Evolutionary conservation across 2,888 invertebrate genomes (phyloP).

Genomic region (Gymnoscelis rufifasciata): DNA sequence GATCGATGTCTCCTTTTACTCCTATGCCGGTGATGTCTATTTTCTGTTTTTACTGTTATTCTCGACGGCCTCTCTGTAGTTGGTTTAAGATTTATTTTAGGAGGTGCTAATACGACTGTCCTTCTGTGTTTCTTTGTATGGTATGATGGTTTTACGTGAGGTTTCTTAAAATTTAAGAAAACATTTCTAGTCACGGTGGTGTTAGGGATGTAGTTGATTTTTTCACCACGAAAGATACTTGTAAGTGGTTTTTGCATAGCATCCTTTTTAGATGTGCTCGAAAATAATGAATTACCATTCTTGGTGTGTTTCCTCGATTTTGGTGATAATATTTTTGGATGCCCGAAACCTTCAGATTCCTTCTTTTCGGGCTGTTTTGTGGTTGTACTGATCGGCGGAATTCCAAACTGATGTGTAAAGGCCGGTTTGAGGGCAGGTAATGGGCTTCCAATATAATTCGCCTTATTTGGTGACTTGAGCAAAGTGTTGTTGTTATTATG

Average conservation of each 20-base stretch:
- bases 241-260: conserved; percentile 51
- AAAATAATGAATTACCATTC: conserved; percentile 40
- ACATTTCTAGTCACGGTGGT: conserved; percentile 68
- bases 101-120: conserved; percentile 71
- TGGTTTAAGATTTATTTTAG: conserved; percentile 70
- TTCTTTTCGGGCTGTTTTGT: conserved; percentile 52
- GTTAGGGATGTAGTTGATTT: conserved; percentile 68
- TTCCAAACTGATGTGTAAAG: conserved; percentile 71
- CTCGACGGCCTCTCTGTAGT: conserved; percentile 63
- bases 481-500: conserved; percentile 69
- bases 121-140: conserved; percentile 78
- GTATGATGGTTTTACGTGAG: conserved; percentile 62
- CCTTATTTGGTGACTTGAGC: conserved; percentile 61
- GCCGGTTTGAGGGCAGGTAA: conserved; percentile 64
- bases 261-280: conserved; percentile 54
- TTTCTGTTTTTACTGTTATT: conserved; percentile 66
- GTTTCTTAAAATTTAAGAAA: conserved; percentile 69
- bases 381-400: conserved; percentile 58
- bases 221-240: conserved; percentile 66
- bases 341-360: conserved; percentile 46
- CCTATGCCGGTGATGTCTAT: conserved; percentile 68
- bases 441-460: conserved; percentile 47
- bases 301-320: conserved; percentile 56
- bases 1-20: conserved; percentile 71
- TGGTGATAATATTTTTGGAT: conserved; percentile 54